These are phyloP conservation scores for Heliocidaris erythrogramma DNA, from an alignment of 35 echinoderm and acorn worm species.

Conservation along the genomic window DNA sequence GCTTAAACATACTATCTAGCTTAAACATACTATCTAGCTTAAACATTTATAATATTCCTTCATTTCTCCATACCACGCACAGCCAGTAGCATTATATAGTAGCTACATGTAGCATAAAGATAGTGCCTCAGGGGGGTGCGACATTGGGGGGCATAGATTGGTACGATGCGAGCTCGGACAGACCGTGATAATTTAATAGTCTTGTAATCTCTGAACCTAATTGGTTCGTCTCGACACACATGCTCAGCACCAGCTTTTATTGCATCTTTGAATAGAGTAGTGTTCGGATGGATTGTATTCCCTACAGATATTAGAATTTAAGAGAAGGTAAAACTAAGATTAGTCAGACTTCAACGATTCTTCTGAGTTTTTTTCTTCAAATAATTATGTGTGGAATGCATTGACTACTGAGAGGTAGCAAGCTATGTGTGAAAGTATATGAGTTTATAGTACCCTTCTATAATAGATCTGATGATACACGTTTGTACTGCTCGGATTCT, in stretches of 20 bases:
- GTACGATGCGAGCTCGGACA: background rate
- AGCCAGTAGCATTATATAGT: background rate
- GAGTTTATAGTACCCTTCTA: no score
- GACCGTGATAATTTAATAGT: constrained; percentile 43
- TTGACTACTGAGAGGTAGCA: background rate
- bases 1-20: no score
- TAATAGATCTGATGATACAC: no score
- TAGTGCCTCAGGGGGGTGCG: constrained; percentile 4
- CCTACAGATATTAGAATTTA: background rate
- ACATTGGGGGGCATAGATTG: background rate
- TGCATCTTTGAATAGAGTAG: background rate
- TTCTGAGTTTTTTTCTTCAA: background rate
- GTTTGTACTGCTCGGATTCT: no score
- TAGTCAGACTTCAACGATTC: background rate
- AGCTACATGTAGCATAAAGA: background rate
- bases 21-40: no score
- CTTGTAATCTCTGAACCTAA: constrained; percentile 23
- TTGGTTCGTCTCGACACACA: background rate
- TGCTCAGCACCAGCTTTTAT: background rate
- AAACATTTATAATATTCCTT: no score
- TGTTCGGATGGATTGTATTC: background rate
- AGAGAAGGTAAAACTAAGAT: background rate
- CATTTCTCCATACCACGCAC: background rate
- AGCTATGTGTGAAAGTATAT: no score
- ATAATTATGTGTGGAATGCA: background rate